Percentiles rank a stretch among this genome's conserved stretches.
These are phyloP conservation scores for Macrosteles quadrilineatus DNA, from an alignment of 1,140 invertebrate genomes.

Conservation along the genomic window DNA sequence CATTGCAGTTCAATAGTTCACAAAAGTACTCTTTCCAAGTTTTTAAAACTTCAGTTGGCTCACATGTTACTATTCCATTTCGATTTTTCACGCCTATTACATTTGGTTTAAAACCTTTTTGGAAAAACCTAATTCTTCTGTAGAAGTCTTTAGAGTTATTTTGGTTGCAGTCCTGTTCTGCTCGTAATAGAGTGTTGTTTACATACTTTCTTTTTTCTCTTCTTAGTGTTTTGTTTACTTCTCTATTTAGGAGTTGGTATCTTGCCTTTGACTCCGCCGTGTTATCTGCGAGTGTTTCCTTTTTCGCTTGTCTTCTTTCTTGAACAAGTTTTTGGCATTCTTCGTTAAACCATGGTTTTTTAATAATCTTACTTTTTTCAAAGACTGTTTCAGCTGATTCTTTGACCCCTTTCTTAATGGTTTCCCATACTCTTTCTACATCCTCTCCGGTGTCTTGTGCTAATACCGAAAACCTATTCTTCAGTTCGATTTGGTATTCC, in stretches of 20 bases:
- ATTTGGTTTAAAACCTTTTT: slow-evolving; percentile 33
- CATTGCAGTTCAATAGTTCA: slow-evolving; percentile 28
- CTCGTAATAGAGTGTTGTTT: slow-evolving; percentile 24
- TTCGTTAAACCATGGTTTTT: slow-evolving; percentile 35
- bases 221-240: slow-evolving; percentile 3
- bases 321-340: slow-evolving; percentile 29
- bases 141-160: slow-evolving; percentile 30
- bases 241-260: background rate
- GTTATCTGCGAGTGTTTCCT: slow-evolving; percentile 18
- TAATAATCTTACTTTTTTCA: slow-evolving; percentile 13
- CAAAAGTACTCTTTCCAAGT: slow-evolving; percentile 32
- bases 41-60: background rate
- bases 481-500: background rate
- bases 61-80: background rate
- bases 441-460: background rate
- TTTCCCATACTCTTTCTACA: slow-evolving; percentile 2
- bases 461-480: background rate
- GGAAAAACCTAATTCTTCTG: slow-evolving; percentile 28
- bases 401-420: background rate
- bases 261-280: slow-evolving; percentile 17
- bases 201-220: slow-evolving; percentile 33
- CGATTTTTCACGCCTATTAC: background rate
- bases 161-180: slow-evolving; percentile 11
- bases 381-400: background rate
- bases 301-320: slow-evolving; percentile 23